Evolutionary conservation across 2,888 invertebrate genomes (phyloP), one percentile per base, ranked within the genome.

Genomic region (Steinernema hermaphroditum): DNA sequence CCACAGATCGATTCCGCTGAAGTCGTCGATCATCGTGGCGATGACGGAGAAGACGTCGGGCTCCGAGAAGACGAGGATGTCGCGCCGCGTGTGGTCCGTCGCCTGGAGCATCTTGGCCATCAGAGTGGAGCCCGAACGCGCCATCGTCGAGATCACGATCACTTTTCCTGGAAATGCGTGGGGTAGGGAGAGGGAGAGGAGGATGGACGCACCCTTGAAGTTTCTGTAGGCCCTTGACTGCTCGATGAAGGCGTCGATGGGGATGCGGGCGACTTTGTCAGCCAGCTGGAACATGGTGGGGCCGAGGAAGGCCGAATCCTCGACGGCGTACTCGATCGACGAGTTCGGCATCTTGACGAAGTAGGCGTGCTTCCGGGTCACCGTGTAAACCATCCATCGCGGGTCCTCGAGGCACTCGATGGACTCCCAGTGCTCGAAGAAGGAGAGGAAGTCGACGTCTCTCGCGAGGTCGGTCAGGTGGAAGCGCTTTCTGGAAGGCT

Each of bases 271-370:
- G 19, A 72, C 43, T 16, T 69, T 0, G 29, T 72, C 68, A 2
- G 72, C 72, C 41, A 68, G 44, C 8, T 37, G 22, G 24, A 72
- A 72, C 43, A 49, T 49, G 24, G 68, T 69, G 14, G 68, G 43
- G 24, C 62, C 69, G 2, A 72, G 22, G 22, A 37, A 41, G 22
- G 44, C 41, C 9, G 68, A 69, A 27, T 27, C 68, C 24, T 62
- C 46, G 54, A 62, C 68, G 0, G 72, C 46, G 43, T 43, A 72
- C 24, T 72, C 72, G 19, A 37, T 29, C 12, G 50, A 49, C 24
- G 57, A 49, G 27, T 68, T 68, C 41, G 72, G 72, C 72, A 72
- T 72, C 46, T 72, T 69, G 50, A 72, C 72, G 24, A 72, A 72
- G 44, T 72, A 72, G 46, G 72, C 72, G 43, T 69, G 62, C 32